Evolutionary conservation across 2,888 invertebrate species (phyloP).

Genomic region (Ennomos erosarius): DNA sequence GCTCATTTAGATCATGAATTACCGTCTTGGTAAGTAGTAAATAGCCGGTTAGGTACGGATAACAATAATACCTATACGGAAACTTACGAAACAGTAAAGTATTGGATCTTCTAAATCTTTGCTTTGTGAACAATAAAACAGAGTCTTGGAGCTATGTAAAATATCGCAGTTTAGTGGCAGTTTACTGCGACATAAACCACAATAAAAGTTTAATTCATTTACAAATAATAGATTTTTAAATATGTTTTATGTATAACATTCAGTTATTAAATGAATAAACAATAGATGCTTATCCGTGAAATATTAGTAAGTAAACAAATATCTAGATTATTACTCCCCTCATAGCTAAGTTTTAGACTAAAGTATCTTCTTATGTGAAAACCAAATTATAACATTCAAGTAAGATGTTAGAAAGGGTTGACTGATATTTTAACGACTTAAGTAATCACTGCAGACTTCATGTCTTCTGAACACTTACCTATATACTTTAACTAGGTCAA

Average conservation of each 20-base stretch:
- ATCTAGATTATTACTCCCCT: conserved; percentile 8
- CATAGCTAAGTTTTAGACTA: neutral
- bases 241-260: neutral
- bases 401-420: no score
- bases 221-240: no score
- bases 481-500: no score
- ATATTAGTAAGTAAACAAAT: conserved; percentile 4
- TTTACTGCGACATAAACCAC: no score
- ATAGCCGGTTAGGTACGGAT: conserved; percentile 22
- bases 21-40: conserved; percentile 21
- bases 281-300: conserved; percentile 18
- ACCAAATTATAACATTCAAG: no score
- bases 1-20: conserved; percentile 25
- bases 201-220: no score
- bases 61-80: conserved; percentile 21
- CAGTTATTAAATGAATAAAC: conserved; percentile 15
- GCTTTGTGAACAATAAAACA: conserved; percentile 6
- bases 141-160: conserved; percentile 1
- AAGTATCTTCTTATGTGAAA: no score
- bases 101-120: conserved; percentile 2
- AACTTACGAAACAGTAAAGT: conserved; percentile 19
- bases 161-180: neutral
- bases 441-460: no score
- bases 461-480: no score
- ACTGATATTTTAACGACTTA: no score